Percentiles rank a stretch among this genome's conserved stretches.
phyloP scores from a whole-genome alignment of 2,113 vertebrate species.

The Prinia subflava region DNA sequence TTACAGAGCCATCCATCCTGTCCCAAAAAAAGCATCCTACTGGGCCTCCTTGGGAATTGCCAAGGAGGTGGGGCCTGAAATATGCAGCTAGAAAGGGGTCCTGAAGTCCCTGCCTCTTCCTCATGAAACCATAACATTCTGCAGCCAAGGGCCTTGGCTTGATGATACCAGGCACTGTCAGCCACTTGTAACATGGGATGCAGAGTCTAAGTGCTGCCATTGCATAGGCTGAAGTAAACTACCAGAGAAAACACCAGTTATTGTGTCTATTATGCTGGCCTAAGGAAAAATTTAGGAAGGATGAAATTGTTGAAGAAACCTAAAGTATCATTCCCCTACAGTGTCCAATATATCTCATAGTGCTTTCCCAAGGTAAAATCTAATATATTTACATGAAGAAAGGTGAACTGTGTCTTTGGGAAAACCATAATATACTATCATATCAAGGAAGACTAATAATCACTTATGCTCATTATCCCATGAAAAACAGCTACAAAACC shows the following conservation, averaged over 20 bases:
- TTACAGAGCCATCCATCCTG: not conserved
- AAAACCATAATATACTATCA: not conserved
- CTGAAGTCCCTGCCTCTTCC: not conserved
- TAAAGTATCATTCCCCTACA: not conserved
- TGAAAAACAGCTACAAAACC: not conserved
- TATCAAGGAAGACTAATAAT: not conserved
- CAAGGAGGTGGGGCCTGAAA: not conserved
- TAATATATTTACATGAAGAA: not conserved
- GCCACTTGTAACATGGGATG: not conserved
- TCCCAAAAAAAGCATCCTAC: not conserved
- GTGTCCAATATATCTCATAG: not conserved
- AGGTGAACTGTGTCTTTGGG: not conserved
- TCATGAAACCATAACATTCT: not conserved
- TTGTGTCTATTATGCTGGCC: not conserved
- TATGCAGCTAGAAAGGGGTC: not conserved
- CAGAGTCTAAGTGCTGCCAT: not conserved
- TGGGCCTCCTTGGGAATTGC: not conserved
- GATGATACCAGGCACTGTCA: not conserved
- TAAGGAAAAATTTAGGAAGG: not conserved
- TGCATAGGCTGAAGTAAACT: not conserved
- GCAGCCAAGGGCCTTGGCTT: rapidly evolving
- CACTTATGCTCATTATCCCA: not conserved
- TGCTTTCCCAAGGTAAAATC: not conserved
- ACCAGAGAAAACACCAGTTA: not conserved
- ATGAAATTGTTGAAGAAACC: not conserved